Base-by-base conservation (phyloP, 1,140 invertebrate genomes). In the Pseudomyrmex gracilis region DNA sequence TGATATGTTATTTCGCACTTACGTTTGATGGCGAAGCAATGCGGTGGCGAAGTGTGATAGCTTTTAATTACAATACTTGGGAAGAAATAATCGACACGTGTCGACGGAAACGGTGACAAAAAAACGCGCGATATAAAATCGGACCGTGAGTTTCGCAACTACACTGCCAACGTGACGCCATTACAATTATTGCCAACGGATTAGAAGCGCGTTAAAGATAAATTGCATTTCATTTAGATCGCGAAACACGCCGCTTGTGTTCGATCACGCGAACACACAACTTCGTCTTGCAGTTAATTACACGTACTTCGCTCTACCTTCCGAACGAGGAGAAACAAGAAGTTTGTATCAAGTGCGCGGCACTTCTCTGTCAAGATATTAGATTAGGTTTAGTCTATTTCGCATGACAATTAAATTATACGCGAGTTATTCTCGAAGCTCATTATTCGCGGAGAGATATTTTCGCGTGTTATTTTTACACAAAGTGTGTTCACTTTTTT, bases 211-310 rank as follows among this genome's bases (percentile, higher is more conserved):
- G 43, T 71, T 70, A 60, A 71, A 53, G 45, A 80, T 80, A 71
- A 80, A 80, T 80, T 70, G 76, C 66, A 60, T 71, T 80, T 80
- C 66, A 80, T 80, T 80, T 80, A 58, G 45, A 80, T 80, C 66
- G 76, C 55, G 76, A 71, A 45, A 58, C 66, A 67, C 49, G 20
- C 55, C 66, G 76, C 51, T 9, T 2, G 10, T 20, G 2, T 51
- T 78, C 43, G 53, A 60, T 80, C 76, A 80, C 76, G 53, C 76
- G 7, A 78, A 24, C 64, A 45, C 64, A 45, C 43, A 22, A 43
- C 22, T 70, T 24, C 53, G 43, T n/a, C 15, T 70, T 66, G 51
- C 58, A 20, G n/a, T 34, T 80, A 71, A 80, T 80, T 80, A 5
- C 34, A 34, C 5, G 34, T 34, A 71, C 76, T 24, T 80, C n/a